phyloP scores from a whole-genome alignment of 2,888 invertebrate genomes.

The Drosophila falleni region DNA sequence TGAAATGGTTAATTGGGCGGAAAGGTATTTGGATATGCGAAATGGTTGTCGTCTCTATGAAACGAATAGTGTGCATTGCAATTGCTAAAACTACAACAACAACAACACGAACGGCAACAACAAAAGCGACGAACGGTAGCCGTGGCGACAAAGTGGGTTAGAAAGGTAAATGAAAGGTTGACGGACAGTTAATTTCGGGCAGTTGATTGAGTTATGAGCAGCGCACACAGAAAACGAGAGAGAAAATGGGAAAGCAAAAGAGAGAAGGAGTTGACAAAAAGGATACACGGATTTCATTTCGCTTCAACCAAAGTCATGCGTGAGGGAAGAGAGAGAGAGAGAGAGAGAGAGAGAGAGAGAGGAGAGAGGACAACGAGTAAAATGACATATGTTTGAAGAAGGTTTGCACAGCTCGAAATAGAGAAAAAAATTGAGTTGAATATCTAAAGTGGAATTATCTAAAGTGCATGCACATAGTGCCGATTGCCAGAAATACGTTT shows the following conservation, averaged over 20 bases:
- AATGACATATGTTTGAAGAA: slow-evolving; percentile 27
- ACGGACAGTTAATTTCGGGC: slow-evolving; percentile 74
- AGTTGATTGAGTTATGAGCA: slow-evolving; percentile 66
- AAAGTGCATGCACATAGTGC: slow-evolving; percentile 11
- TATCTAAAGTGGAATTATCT: slow-evolving; percentile 15
- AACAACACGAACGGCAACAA: slow-evolving; percentile 9
- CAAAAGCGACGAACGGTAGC: slow-evolving; percentile 3
- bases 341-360: too few relatives aligned
- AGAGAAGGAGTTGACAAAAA: slow-evolving; percentile 14
- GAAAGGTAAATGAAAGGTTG: slow-evolving; percentile 74
- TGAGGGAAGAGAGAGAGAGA: background rate
- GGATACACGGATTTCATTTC: slow-evolving; percentile 46
- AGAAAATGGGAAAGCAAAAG: background rate
- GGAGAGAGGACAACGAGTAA: background rate
- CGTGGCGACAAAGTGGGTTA: slow-evolving; percentile 44
- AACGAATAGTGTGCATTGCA: slow-evolving; percentile 44
- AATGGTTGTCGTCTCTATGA: slow-evolving; percentile 46
- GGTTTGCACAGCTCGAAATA: slow-evolving; percentile 1
- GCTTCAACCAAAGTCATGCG: slow-evolving; percentile 13
- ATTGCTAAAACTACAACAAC: slow-evolving; percentile 10
- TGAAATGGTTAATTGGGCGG: slow-evolving; percentile 71
- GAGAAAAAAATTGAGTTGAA: background rate
- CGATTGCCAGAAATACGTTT: slow-evolving; percentile 14
- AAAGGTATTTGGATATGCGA: slow-evolving; percentile 66
- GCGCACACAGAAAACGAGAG: slow-evolving; percentile 14